Evolutionary conservation across 2,888 invertebrate genomes (phyloP).

Genomic region (Trachelus tabidus): DNA sequence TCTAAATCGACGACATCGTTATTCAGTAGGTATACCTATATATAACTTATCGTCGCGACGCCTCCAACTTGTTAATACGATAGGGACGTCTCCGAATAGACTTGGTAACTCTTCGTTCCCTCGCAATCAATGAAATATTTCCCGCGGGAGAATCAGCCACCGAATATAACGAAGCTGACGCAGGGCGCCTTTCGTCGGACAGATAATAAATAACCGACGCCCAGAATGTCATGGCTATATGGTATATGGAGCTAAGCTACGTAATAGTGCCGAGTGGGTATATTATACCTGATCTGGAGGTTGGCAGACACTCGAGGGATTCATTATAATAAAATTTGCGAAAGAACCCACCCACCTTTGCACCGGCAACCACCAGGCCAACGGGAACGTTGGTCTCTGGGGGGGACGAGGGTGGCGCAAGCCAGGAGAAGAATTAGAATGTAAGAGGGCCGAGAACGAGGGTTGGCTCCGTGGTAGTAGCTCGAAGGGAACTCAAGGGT

Average conservation of each 20-base stretch:
- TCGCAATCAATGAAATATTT: conserved; percentile 47
- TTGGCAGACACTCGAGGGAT: conserved; percentile 30
- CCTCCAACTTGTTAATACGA: neutral
- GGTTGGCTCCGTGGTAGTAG: neutral
- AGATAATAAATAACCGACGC: neutral
- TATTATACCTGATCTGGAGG: conserved; percentile 22
- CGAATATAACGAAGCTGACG: conserved; percentile 23
- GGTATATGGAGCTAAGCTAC: neutral
- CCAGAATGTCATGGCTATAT: neutral
- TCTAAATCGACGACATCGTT: neutral
- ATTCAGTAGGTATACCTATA: too few relatives aligned
- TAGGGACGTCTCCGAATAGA: conserved; percentile 33
- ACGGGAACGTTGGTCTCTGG: neutral
- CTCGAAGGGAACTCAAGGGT: neutral
- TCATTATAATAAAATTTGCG: conserved; percentile 35
- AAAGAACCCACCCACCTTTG: conserved; percentile 16
- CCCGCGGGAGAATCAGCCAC: conserved; percentile 13
- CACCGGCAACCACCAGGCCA: neutral
- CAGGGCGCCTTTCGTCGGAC: neutral
- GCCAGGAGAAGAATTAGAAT: conserved; percentile 15
- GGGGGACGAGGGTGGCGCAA: conserved; percentile 1
- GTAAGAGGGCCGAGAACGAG: conserved; percentile 11
- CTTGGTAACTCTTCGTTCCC: conserved; percentile 37
- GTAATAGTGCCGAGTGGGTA: conserved; percentile 3
- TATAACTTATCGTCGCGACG: neutral